Percentiles rank a stretch among this genome's conserved stretches.
Evolutionary conservation across 2,113 vertebrate species (phyloP).

Genomic region (Grammomys dolichurus): DNA sequence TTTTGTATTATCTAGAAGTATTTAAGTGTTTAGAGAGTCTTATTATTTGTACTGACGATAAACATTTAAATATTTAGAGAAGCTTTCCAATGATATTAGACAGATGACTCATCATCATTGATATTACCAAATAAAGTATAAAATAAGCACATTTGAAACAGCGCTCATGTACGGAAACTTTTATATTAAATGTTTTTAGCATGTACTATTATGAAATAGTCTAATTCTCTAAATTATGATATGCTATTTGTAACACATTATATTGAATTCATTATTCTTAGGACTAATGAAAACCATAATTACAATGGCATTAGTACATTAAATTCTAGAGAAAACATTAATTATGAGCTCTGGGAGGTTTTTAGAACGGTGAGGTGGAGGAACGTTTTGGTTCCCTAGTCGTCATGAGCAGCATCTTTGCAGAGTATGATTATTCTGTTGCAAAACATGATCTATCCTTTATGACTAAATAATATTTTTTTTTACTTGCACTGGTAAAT

Average conservation of each 20-base stretch:
- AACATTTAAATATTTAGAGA: not conserved
- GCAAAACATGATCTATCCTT: slow-evolving; percentile 15
- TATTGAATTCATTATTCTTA: slow-evolving; percentile 14
- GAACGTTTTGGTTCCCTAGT: not conserved
- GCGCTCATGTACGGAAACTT: slow-evolving; percentile 28
- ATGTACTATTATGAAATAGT: slow-evolving; percentile 30
- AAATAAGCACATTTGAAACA: slow-evolving; percentile 22
- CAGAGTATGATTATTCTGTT: not conserved
- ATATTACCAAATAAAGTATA: slow-evolving; percentile 13
- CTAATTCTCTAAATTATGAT: slow-evolving; percentile 11
- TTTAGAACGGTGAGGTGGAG: not conserved
- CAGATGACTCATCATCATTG: slow-evolving; percentile 21
- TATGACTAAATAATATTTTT: slow-evolving; percentile 2
- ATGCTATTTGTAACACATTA: not conserved
- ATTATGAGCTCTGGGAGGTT: not conserved
- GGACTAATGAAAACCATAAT: slow-evolving; percentile 17
- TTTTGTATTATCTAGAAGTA: not conserved
- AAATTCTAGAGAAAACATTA: slow-evolving; percentile 29
- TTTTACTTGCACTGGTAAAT: slow-evolving; percentile 10
- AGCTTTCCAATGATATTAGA: slow-evolving; percentile 6
- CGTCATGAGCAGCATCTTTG: not conserved
- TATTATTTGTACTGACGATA: too few species aligned
- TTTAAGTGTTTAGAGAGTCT: slow-evolving; percentile 8
- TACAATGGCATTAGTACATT: not conserved
- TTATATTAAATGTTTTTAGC: not conserved